Base-by-base conservation (phyloP, 2,888 invertebrate species). In the Corbicula japonica region DNA sequence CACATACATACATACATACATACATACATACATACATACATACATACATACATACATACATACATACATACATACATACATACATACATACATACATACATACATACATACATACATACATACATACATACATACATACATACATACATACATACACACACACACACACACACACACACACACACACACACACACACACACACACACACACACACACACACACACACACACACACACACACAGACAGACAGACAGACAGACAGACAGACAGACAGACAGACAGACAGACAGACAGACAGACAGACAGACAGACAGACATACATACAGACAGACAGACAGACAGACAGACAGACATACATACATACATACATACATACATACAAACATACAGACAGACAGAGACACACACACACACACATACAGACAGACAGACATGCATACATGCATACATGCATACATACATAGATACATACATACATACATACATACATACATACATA, bases 161-260 rank as follows among this genome's bases (percentile, higher is more conserved):
- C 10, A 41, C 41, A 41, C 10, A 41, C 41, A 41, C 10, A 41
- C 41, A 41, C 10, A 41, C 41, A 41, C 10, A 41, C 41, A 41
- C 10, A 41, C 41, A 41, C 10, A 41, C 41, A 41, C 10, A 41
- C 41, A 41, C 10, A 41, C 41, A 41, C 10, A 41, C 41, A 41
- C 10, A 41, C 41, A 41, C 10, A 41, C 41, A 41, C 10, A 41
- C 41, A 41, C 10, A 41, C 41, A 41, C 10, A 41, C 41, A 41
- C 10, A 41, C 41, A 41, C 10, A 41, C 41, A 41, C 10, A 41
- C 41, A 41, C 10, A 41, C 41, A 41, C 10, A 41, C 10, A 41
- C 41, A 41, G 41, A 41, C 41, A 41, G 41, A 41, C 41, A 41
- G 41, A 41, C 41, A 41, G 41, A 41, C 41, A 41, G 41, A 41